phyloP scores from a whole-genome alignment of 2,797 vertebrate species.

The Jordanella pulchra region DNA sequence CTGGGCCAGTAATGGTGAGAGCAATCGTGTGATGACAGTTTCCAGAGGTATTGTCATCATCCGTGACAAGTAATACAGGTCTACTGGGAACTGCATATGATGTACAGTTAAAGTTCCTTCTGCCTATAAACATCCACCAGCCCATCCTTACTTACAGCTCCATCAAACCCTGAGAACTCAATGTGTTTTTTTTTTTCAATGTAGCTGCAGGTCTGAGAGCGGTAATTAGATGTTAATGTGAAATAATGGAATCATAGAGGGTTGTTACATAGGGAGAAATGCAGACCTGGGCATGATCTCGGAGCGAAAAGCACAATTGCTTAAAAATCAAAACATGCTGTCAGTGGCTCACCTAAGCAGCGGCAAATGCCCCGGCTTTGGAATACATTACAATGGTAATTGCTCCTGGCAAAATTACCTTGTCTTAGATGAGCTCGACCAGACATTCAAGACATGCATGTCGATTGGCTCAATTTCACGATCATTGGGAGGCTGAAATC shows the following conservation, averaged over 20 bases:
- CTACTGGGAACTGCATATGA: slow-evolving; percentile 72
- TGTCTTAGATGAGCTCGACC: slow-evolving; percentile 85
- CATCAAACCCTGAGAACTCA: slow-evolving; percentile 64
- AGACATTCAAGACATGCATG: slow-evolving; percentile 82
- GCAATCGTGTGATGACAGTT: slow-evolving; percentile 87
- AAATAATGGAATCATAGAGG: slow-evolving; percentile 72
- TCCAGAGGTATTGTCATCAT: slow-evolving; percentile 81
- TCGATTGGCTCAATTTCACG: slow-evolving; percentile 89
- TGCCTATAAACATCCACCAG: slow-evolving; percentile 67
- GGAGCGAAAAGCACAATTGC: slow-evolving; percentile 83
- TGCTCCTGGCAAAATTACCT: slow-evolving; percentile 92
- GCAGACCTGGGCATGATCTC: slow-evolving; percentile 66
- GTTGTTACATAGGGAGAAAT: slow-evolving; percentile 66
- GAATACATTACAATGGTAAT: slow-evolving; percentile 97
- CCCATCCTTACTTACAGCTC: slow-evolving; percentile 73
- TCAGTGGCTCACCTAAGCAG: slow-evolving; percentile 85
- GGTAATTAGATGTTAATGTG: slow-evolving; percentile 78
- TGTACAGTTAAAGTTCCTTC: slow-evolving; percentile 69
- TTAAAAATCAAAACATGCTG: slow-evolving; percentile 95
- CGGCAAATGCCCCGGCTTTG: slow-evolving; percentile 91
- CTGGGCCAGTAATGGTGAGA: slow-evolving; percentile 78
- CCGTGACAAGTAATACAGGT: slow-evolving; percentile 78
- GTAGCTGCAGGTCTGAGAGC: slow-evolving; percentile 66
- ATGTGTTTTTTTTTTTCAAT: slow-evolving; percentile 60
- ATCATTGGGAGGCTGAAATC: slow-evolving; percentile 85